A percentile compares a stretch with the other conserved stretches of the same genome.
Evolutionary conservation across 64 coral and sea anemone genomes (phyloP).

Genomic region (Stylophora pistillata): DNA sequence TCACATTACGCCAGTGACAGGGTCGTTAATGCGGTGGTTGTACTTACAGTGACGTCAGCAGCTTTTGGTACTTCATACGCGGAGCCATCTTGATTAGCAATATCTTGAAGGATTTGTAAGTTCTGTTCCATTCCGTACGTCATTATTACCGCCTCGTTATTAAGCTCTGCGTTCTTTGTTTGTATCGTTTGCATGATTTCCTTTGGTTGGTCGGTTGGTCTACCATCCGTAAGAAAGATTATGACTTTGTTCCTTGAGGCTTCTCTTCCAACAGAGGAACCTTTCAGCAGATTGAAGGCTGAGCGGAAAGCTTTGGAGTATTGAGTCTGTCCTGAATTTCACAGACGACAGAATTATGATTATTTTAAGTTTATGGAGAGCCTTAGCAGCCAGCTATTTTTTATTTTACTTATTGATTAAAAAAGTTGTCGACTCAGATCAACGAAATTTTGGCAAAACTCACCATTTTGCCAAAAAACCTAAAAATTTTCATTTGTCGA

Average conservation of each 20-base stretch:
- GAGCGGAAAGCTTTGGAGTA: slow-evolving; percentile 30
- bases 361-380: background rate
- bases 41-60: slow-evolving; percentile 43
- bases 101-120: background rate
- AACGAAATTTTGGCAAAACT: too few relatives aligned
- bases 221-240: slow-evolving; percentile 50
- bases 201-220: background rate
- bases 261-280: background rate
- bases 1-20: too few relatives aligned
- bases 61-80: background rate
- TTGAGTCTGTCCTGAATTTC: background rate
- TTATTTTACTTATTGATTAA: too few relatives aligned
- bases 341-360: background rate
- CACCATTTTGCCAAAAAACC: too few relatives aligned
- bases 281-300: slow-evolving; percentile 50
- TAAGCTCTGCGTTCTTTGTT: slow-evolving; percentile 36
- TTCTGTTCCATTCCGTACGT: slow-evolving; percentile 47
- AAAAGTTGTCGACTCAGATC: too few relatives aligned
- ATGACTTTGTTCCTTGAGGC: slow-evolving; percentile 43
- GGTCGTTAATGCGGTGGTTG: too few relatives aligned
- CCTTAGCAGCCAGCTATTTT: too few relatives aligned
- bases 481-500: too few relatives aligned
- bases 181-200: slow-evolving; percentile 15
- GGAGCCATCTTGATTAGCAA: slow-evolving; percentile 17
- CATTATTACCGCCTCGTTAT: slow-evolving; percentile 37